Conservation (phyloP, 1,140 invertebrate species). For the Periplaneta americana region DNA sequence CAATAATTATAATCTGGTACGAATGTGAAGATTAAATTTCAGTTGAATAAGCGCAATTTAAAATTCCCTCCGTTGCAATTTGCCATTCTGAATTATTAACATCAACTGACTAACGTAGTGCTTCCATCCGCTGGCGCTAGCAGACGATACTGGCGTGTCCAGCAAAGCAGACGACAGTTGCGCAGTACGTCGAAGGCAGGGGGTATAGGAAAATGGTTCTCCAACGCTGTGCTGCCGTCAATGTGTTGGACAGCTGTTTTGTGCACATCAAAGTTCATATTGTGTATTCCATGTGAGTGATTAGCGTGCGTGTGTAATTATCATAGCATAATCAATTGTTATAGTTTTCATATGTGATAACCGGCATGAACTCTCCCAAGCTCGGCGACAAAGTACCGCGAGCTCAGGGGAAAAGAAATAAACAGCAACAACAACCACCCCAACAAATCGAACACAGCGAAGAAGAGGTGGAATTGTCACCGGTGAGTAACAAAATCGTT, state of each 20-base stretch:
- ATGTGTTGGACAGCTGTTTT: neutral
- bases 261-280: neutral
- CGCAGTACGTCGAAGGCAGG: neutral
- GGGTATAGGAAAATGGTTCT: neutral
- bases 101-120: neutral
- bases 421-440: neutral
- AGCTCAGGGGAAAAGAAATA: neutral
- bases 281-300: neutral
- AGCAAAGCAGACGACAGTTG: neutral
- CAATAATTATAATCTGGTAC: too few species aligned
- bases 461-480: conserved; percentile 2
- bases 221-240: neutral
- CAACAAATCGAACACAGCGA: conserved; percentile 1
- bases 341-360: neutral
- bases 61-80: too few species aligned
- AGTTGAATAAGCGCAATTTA: too few species aligned
- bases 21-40: too few species aligned
- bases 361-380: conserved; percentile 11
- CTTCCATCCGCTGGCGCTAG: neutral
- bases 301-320: neutral
- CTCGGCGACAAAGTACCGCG: conserved; percentile 2
- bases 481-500: neutral
- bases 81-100: too few species aligned
- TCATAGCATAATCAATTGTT: neutral
- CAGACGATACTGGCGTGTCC: neutral